These are phyloP conservation scores for Epirrhoe alternata DNA, from an alignment of 2,888 invertebrate genomes.

Conservation along the genomic window DNA sequence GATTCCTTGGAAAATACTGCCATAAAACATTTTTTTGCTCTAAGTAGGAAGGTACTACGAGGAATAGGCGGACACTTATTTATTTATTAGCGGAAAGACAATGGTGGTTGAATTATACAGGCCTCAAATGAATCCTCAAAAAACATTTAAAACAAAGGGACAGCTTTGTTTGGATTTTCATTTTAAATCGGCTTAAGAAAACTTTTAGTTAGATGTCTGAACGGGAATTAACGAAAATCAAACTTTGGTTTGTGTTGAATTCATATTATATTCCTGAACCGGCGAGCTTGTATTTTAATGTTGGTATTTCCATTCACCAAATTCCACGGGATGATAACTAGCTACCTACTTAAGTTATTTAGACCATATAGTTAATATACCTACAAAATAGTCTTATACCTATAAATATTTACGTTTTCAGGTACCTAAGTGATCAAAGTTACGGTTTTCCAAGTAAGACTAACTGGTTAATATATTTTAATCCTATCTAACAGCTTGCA, in stretches of 20 bases:
- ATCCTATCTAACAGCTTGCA: background rate
- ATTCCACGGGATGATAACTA: background rate
- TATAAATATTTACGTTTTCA: no score
- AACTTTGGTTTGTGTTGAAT: slow-evolving; percentile 6
- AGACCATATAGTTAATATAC: no score
- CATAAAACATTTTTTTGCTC: background rate
- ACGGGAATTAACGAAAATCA: slow-evolving; percentile 21
- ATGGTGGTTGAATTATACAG: slow-evolving; percentile 32
- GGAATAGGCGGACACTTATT: background rate
- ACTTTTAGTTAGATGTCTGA: slow-evolving; percentile 44
- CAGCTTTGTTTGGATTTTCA: slow-evolving; percentile 53
- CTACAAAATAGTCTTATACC: no score
- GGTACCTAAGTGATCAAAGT: background rate
- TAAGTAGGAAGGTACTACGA: background rate
- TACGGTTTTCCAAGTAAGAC: background rate
- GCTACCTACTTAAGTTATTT: no score
- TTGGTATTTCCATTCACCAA: no score
- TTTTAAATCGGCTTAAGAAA: slow-evolving; percentile 55
- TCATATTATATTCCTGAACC: no score
- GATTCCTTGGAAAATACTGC: slow-evolving; percentile 24
- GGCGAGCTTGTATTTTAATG: no score
- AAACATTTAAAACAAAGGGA: slow-evolving; percentile 47
- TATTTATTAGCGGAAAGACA: background rate
- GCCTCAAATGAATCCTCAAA: slow-evolving; percentile 46
- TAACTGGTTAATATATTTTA: background rate